Evolutionary conservation across 1,140 invertebrate species (phyloP).

Genomic region (Orussus abietinus): DNA sequence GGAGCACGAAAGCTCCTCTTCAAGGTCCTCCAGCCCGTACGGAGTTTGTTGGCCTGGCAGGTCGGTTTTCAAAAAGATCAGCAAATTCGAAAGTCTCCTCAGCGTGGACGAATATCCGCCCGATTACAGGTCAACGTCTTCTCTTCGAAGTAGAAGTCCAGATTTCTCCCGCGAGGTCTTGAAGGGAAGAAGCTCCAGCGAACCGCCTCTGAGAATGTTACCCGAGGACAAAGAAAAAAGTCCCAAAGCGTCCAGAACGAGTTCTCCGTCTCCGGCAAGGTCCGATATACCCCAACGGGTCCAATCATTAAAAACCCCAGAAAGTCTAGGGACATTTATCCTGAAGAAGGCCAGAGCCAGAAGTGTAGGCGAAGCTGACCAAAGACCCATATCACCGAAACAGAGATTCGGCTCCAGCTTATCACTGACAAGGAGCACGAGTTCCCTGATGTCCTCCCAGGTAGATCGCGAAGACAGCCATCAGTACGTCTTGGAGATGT

Average conservation of each 20-base stretch:
- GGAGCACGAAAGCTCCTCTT: constrained; percentile 56
- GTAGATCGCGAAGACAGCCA: constrained; percentile 61
- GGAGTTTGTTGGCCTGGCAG: constrained; percentile 34
- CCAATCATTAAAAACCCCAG: too few relatives aligned
- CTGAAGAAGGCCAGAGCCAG: constrained; percentile 54
- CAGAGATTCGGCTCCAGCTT: constrained; percentile 39
- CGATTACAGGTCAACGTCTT: constrained; percentile 30
- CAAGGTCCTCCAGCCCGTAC: constrained; percentile 48
- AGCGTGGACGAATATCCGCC: constrained; percentile 32
- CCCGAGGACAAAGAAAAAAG: constrained; percentile 23
- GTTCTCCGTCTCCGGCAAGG: constrained; percentile 56
- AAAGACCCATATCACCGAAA: constrained; percentile 23
- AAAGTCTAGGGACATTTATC: constrained; percentile 21
- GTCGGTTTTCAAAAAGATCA: constrained; percentile 39
- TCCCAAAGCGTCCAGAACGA: constrained; percentile 15
- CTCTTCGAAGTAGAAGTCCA: constrained; percentile 31
- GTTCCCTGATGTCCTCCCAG: constrained; percentile 46
- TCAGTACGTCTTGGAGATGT: constrained; percentile 66
- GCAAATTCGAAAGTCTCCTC: constrained; percentile 43
- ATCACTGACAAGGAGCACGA: constrained; percentile 46
- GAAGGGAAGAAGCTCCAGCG: constrained; percentile 51
- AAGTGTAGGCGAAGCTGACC: constrained; percentile 61
- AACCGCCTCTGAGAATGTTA: constrained; percentile 45
- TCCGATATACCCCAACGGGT: too few relatives aligned
- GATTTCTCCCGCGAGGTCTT: constrained; percentile 26